phyloP scores from a whole-genome alignment of 2,113 vertebrate species.

The Microcebus lehilahytsara region DNA sequence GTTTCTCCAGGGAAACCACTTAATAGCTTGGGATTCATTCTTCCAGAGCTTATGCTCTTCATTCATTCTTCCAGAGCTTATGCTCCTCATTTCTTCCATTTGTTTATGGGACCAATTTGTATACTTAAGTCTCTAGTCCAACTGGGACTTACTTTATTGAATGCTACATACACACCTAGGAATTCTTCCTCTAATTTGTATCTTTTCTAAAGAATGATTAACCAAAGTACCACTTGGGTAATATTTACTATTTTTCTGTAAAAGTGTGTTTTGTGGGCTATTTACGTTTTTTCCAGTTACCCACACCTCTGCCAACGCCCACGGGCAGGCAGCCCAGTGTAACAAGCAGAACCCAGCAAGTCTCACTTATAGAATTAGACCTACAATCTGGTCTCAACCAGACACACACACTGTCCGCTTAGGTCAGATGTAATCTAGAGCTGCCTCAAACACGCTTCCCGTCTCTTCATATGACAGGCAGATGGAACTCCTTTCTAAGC shows the following conservation, averaged over 20 bases:
- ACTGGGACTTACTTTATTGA: neutral
- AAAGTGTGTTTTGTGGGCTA: neutral
- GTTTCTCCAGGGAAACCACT: neutral
- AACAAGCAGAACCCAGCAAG: neutral
- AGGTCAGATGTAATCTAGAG: neutral
- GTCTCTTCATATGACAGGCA: neutral
- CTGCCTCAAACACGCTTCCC: neutral
- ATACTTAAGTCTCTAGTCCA: neutral
- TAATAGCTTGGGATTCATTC: neutral
- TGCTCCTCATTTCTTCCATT: neutral
- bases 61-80: neutral
- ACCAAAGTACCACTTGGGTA: neutral
- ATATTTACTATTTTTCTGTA: neutral
- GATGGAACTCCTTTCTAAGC: neutral
- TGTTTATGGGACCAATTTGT: neutral
- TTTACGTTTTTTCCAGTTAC: neutral
- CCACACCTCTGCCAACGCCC: neutral
- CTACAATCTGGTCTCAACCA: neutral
- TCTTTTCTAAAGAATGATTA: constrained; percentile 11
- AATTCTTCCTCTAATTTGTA: neutral
- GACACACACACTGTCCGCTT: neutral
- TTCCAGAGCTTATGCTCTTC: neutral
- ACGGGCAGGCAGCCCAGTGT: fast-evolving
- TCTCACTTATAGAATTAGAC: neutral
- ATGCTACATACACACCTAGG: neutral